Evolutionary conservation across 2,113 vertebrate species (phyloP).

Genomic region (Corydoras sp.): DNA sequence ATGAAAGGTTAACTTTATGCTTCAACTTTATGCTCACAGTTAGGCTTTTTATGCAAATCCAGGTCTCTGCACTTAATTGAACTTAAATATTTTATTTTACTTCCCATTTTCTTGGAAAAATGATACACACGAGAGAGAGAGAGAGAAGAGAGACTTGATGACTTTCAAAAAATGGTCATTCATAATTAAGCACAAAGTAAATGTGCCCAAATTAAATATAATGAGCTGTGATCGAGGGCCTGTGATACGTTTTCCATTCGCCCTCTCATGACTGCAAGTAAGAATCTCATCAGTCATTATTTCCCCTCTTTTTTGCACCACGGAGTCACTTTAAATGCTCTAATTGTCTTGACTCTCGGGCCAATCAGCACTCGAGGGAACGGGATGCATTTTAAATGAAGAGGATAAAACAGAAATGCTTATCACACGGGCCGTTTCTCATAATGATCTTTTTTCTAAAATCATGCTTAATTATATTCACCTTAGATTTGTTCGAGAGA

Average conservation of each 20-base stretch:
- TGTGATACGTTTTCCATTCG: background rate
- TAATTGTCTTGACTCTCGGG: no score
- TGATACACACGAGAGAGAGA: background rate
- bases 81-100: background rate
- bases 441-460: no score
- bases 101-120: background rate
- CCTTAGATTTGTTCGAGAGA: no score
- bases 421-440: no score
- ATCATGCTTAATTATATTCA: no score
- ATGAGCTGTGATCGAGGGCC: background rate
- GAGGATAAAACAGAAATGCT: no score
- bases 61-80: background rate
- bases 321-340: no score
- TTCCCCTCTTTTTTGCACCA: background rate
- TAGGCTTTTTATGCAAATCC: background rate
- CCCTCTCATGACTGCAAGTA: background rate
- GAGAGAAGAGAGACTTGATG: constrained; percentile 1
- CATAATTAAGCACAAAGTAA: background rate
- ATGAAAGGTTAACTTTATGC: background rate
- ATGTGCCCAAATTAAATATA: background rate
- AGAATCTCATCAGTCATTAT: background rate
- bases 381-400: no score
- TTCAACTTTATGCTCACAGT: background rate
- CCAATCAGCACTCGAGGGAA: no score
- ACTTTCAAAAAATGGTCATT: background rate